These are phyloP conservation scores for Oncorhynchus nerka DNA, from an alignment of 2,113 vertebrate genomes.

Conservation along the genomic window DNA sequence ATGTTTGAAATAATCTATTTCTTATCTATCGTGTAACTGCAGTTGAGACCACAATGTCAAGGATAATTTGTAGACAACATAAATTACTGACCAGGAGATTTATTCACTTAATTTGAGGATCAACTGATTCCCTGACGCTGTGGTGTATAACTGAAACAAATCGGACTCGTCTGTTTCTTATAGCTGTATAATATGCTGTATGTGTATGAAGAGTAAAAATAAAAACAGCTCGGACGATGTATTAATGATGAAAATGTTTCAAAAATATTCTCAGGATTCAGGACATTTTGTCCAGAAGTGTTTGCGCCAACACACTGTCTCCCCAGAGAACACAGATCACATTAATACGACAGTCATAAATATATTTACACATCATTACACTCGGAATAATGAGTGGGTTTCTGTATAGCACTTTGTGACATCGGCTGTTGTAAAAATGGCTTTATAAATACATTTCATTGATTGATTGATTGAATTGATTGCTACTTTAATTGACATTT, in stretches of 20 bases:
- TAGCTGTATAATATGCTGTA: not conserved
- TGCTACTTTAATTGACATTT: not conserved
- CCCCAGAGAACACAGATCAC: slow-evolving; percentile 62
- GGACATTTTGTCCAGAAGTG: not conserved
- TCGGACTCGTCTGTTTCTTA: not conserved
- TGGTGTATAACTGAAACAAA: not conserved
- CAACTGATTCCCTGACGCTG: not conserved
- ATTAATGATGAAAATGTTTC: not conserved
- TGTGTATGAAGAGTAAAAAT: not conserved
- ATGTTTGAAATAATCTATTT: not conserved
- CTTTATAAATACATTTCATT: too few species aligned
- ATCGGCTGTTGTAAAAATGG: too few species aligned
- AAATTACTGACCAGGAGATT: not conserved
- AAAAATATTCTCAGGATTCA: not conserved
- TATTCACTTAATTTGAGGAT: not conserved
- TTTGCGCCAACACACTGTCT: slow-evolving; percentile 12
- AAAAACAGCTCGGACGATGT: slow-evolving; percentile 44
- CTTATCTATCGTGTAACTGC: not conserved
- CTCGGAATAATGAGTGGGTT: slow-evolving; percentile 31
- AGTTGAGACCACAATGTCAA: not conserved
- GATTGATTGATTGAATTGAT: not conserved
- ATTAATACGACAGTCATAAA: slow-evolving; percentile 71
- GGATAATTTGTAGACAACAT: not conserved
- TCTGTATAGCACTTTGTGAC: too few species aligned
- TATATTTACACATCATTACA: slow-evolving; percentile 76